Conservation (phyloP, 1,140 invertebrate genomes). For the Halictus rubicundus region DNA sequence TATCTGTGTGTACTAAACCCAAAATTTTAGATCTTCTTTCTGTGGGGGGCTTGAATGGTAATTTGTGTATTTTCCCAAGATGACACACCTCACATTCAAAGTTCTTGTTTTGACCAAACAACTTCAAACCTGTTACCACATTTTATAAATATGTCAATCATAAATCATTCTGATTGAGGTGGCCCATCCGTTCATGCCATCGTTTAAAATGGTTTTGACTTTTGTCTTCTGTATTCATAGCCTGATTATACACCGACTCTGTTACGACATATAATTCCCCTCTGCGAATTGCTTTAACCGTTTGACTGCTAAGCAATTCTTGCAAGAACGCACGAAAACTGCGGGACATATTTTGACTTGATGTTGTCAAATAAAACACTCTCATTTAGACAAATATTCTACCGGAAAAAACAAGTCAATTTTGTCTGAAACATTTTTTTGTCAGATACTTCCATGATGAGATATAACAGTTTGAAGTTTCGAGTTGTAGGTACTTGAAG, state of each 20-base stretch:
- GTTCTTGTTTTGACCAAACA: neutral
- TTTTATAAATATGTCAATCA: neutral
- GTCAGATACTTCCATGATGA: no score
- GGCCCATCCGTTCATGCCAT: conserved; percentile 29
- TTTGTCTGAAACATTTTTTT: no score
- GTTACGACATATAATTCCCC: conserved; percentile 50
- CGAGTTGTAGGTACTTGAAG: no score
- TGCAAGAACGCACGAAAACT: no score
- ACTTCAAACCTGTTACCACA: conserved; percentile 7
- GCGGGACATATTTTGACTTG: no score
- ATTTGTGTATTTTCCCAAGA: conserved; percentile 18
- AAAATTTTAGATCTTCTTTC: neutral
- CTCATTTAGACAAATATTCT: no score
- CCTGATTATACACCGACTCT: conserved; percentile 47
- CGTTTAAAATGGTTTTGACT: conserved; percentile 49
- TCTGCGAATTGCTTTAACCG: neutral
- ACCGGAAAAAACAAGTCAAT: no score
- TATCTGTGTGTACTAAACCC: conserved; percentile 2
- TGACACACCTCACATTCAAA: conserved; percentile 11
- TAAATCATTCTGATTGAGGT: conserved; percentile 10
- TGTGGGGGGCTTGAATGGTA: conserved; percentile 5
- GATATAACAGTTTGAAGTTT: no score
- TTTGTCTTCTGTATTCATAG: conserved; percentile 67
- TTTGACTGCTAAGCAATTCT: no score
- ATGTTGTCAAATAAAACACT: no score